phyloP scores from a whole-genome alignment of 2,797 vertebrate genomes.

The Peromyscus aztecus region DNA sequence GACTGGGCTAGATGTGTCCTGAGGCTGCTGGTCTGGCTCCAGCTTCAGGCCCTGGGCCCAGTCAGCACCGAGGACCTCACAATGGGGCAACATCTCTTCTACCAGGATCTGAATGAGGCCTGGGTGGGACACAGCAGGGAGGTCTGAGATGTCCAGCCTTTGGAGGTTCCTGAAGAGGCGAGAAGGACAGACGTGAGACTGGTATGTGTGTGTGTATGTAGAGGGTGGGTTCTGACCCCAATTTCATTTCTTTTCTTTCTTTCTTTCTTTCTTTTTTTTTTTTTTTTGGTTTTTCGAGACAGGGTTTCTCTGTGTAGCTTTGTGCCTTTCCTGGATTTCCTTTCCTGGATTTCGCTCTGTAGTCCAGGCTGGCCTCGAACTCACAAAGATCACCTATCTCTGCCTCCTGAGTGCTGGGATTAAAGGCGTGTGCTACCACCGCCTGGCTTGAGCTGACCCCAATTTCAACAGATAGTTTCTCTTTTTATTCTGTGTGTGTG shows the following conservation, averaged over 20 bases:
- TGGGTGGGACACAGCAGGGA: slow-evolving; percentile 87
- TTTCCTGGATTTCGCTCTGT: too few relatives aligned
- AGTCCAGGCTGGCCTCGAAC: too few relatives aligned
- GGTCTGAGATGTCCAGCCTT: slow-evolving; percentile 90
- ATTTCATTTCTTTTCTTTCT: background rate
- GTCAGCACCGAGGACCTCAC: slow-evolving; percentile 84
- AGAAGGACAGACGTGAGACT: background rate
- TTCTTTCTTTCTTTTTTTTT: too few relatives aligned
- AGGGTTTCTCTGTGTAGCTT: too few relatives aligned
- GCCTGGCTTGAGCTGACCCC: background rate
- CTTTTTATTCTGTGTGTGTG: background rate
- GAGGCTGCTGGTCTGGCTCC: background rate
- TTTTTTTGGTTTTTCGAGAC: too few relatives aligned
- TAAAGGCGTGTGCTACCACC: too few relatives aligned
- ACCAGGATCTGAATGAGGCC: slow-evolving; percentile 91
- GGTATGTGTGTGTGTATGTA: accelerated
- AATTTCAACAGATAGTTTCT: background rate
- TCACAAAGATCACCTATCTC: too few relatives aligned
- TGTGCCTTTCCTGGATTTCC: too few relatives aligned
- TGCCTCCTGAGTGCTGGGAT: too few relatives aligned
- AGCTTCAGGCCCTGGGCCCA: slow-evolving; percentile 11
- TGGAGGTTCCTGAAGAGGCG: slow-evolving; percentile 88
- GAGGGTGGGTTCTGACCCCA: background rate
- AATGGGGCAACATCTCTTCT: slow-evolving; percentile 94
- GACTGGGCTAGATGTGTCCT: background rate